These are phyloP conservation scores for Blennius ocellaris DNA, from an alignment of 2,113 vertebrate species.

Conservation along the genomic window DNA sequence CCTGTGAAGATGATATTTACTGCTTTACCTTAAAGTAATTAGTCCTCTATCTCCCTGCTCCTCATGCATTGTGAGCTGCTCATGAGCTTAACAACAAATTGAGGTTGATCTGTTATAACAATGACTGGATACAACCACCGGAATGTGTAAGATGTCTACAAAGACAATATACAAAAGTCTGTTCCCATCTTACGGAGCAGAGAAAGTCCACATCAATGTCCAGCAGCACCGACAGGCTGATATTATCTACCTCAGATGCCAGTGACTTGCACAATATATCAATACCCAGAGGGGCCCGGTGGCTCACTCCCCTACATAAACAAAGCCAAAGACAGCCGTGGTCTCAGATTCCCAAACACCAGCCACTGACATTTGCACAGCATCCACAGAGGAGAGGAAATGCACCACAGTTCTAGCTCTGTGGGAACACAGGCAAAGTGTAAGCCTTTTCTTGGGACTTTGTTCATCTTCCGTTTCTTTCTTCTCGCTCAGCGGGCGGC, in stretches of 20 bases:
- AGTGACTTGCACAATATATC: constrained; percentile 52
- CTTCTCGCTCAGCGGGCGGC: constrained; percentile 48
- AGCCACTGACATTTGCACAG: constrained; percentile 72
- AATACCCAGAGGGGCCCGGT: constrained; percentile 45
- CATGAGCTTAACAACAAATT: not conserved
- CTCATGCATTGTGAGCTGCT: not conserved
- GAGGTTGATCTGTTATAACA: not conserved
- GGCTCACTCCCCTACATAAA: constrained; percentile 38
- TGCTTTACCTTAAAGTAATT: not conserved
- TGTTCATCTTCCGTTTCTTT: constrained; percentile 62
- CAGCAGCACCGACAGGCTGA: constrained; percentile 21
- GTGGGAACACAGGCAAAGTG: constrained; percentile 36
- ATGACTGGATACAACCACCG: not conserved
- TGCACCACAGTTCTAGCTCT: constrained; percentile 56
- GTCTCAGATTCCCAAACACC: constrained; percentile 63
- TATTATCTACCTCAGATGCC: constrained; percentile 42
- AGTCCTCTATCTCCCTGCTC: not conserved
- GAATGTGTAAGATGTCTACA: not conserved
- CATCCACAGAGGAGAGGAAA: constrained; percentile 50
- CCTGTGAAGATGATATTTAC: not conserved
- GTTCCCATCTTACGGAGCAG: not conserved
- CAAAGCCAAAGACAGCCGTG: constrained; percentile 54
- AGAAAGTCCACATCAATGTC: constrained; percentile 6
- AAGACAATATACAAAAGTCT: constrained; percentile 10
- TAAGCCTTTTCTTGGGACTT: constrained; percentile 57